Conservation (phyloP, 2,888 invertebrate species). For the Stenichneumon culpator region DNA sequence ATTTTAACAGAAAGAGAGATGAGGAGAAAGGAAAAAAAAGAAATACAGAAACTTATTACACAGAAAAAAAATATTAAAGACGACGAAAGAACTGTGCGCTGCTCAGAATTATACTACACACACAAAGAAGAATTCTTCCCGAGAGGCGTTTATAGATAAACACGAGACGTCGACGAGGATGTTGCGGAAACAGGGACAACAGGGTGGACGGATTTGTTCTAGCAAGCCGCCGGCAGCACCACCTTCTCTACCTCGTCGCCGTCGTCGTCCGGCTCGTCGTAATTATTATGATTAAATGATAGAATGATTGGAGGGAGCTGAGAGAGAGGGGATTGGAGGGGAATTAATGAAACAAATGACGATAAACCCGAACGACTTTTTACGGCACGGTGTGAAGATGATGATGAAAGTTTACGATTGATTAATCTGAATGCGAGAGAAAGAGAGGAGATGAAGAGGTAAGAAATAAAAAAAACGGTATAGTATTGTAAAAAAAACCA, state of each 20-base stretch:
- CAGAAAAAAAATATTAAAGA: conserved; percentile 59
- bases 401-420: conserved; percentile 11
- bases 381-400: conserved; percentile 30
- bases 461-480: conserved; percentile 42
- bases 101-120: conserved; percentile 80
- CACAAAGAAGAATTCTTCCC: conserved; percentile 82
- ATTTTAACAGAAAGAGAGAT: conserved; percentile 79
- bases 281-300: conserved; percentile 54
- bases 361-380: conserved; percentile 42
- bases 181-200: conserved; percentile 47
- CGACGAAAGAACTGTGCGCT: conserved; percentile 75
- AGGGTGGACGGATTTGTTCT: conserved; percentile 31
- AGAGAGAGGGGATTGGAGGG: conserved; percentile 1
- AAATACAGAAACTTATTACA: conserved; percentile 47
- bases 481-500: conserved; percentile 48
- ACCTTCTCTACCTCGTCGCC: conserved; percentile 46
- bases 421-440: conserved; percentile 19
- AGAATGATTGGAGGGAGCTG: conserved; percentile 24
- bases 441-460: conserved; percentile 32
- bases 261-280: conserved; percentile 55
- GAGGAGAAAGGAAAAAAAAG: conserved; percentile 51
- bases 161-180: conserved; percentile 58
- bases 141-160: conserved; percentile 63
- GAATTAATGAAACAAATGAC: conserved; percentile 28
- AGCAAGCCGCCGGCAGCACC: conserved; percentile 25